Conservation (phyloP, 1,140 invertebrate species). For the Pachyrhynchus sulphureomaculatus region DNA sequence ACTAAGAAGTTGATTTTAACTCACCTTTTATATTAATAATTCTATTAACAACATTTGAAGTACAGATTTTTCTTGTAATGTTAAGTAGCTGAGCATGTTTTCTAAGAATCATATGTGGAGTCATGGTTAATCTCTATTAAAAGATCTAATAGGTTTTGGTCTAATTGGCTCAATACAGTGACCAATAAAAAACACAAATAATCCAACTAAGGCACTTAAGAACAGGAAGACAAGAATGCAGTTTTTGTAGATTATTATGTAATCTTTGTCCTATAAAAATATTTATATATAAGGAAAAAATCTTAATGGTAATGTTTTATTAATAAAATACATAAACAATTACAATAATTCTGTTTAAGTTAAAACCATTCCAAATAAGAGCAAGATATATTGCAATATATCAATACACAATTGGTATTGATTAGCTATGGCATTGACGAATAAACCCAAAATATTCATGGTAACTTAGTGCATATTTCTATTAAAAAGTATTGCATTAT, state of each 20-base stretch:
- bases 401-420: too few relatives aligned
- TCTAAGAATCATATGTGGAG: slow-evolving; percentile 17
- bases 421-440: too few relatives aligned
- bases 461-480: too few relatives aligned
- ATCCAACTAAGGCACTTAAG: slow-evolving; percentile 53
- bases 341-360: too few relatives aligned
- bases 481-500: too few relatives aligned
- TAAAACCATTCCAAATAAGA: too few relatives aligned
- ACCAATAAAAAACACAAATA: slow-evolving; percentile 56
- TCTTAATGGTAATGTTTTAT: too few relatives aligned
- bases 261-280: slow-evolving; percentile 61
- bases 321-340: too few relatives aligned
- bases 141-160: slow-evolving; percentile 45
- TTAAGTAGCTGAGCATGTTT: slow-evolving; percentile 3
- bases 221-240: slow-evolving; percentile 54
- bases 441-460: too few relatives aligned
- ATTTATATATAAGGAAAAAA: too few relatives aligned
- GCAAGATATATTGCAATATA: too few relatives aligned
- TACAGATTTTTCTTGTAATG: slow-evolving; percentile 33
- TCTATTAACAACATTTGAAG: slow-evolving; percentile 47
- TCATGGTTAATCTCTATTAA: slow-evolving; percentile 39
- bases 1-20: too few relatives aligned
- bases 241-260: slow-evolving; percentile 58
- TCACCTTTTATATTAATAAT: slow-evolving; percentile 57
- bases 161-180: slow-evolving; percentile 54